Conservation (phyloP, 2,888 invertebrate species). For the Agrochola circellaris region DNA sequence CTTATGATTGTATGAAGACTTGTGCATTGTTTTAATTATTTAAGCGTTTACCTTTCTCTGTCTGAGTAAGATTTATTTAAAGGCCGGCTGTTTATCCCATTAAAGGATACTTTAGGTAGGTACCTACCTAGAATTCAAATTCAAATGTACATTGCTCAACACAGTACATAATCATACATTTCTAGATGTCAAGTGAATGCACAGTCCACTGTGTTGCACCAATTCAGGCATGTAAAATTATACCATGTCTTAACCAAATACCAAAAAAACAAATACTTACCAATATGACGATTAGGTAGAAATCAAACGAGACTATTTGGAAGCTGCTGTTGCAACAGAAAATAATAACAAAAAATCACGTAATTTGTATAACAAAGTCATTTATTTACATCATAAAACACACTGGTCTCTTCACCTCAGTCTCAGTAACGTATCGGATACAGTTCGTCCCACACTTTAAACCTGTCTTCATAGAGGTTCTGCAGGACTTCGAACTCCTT, state of each 20-base stretch:
- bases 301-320: not conserved
- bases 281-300: not conserved
- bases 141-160: too few species aligned
- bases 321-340: not conserved
- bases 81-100: not conserved
- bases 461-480: slow-evolving; percentile 76
- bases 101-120: too few species aligned
- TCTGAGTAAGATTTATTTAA: not conserved
- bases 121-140: too few species aligned
- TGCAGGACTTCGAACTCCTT: slow-evolving; percentile 66
- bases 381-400: slow-evolving; percentile 9
- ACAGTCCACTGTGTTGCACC: too few species aligned
- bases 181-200: too few species aligned
- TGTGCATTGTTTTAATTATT: not conserved
- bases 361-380: not conserved
- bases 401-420: not conserved
- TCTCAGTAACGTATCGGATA: slow-evolving; percentile 76
- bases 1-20: not conserved
- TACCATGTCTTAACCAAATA: too few species aligned
- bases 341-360: not conserved
- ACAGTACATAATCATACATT: too few species aligned
- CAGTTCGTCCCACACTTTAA: slow-evolving; percentile 78
- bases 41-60: not conserved
- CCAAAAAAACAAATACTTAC: too few species aligned
- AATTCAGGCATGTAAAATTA: too few species aligned